A percentile compares a stretch with the other conserved stretches of the same genome.
Evolutionary conservation across 2,797 vertebrate genomes (phyloP).

Genomic region (Gorsachius magnificus): DNA sequence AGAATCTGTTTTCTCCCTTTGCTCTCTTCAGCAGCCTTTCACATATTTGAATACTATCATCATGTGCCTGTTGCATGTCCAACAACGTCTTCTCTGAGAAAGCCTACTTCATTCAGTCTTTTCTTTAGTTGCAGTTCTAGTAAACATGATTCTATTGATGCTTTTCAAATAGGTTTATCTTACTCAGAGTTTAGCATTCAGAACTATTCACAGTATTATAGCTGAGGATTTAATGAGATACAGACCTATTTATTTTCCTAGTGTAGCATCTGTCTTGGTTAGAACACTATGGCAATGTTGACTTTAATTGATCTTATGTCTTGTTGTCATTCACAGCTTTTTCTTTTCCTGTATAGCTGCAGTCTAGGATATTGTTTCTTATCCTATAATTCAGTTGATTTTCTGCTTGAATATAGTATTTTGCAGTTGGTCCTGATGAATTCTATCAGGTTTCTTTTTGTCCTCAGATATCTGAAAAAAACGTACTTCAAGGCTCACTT

Average conservation of each 20-base stretch:
- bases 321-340: not conserved
- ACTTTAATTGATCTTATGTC: not conserved
- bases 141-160: not conserved
- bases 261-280: not conserved
- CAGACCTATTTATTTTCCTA: not conserved
- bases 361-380: not conserved
- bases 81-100: not conserved
- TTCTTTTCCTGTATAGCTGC: not conserved
- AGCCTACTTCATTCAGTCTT: not conserved
- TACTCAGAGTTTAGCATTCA: not conserved
- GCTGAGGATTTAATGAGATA: not conserved
- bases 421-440: not conserved
- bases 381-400: not conserved
- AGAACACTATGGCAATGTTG: not conserved
- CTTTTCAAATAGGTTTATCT: not conserved
- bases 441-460: not conserved
- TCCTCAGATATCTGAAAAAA: not conserved
- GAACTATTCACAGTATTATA: not conserved
- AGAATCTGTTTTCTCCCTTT: not conserved
- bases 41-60: not conserved
- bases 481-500: not conserved
- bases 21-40: not conserved
- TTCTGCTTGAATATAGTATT: not conserved
- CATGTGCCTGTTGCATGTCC: not conserved
- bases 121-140: not conserved